A percentile compares a stretch with the other conserved stretches of the same genome.
phyloP scores from a whole-genome alignment of 2,797 vertebrate species.

The Melanotaenia parkinsoni region DNA sequence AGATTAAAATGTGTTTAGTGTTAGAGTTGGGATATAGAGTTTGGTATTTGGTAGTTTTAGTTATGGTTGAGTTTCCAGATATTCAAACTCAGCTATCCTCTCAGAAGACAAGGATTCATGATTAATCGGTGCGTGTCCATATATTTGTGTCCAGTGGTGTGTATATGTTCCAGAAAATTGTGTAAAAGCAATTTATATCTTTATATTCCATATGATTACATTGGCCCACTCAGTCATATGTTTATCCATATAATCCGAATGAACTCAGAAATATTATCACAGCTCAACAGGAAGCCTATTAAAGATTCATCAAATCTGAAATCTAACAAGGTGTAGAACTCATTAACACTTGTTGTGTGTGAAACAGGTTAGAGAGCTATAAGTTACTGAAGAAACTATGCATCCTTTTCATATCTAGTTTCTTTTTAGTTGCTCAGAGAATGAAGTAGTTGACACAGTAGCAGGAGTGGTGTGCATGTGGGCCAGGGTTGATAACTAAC shows the following conservation, averaged over 20 bases:
- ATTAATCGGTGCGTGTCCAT: background rate
- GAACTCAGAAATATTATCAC: slow-evolving; percentile 23
- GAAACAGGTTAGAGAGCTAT: slow-evolving; percentile 10
- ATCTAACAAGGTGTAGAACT: slow-evolving; percentile 6
- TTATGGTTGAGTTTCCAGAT: background rate
- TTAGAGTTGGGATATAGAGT: background rate
- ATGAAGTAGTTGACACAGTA: slow-evolving; percentile 51
- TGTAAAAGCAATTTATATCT: background rate
- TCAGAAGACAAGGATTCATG: background rate
- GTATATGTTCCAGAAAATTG: background rate
- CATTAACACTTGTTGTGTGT: slow-evolving; percentile 6
- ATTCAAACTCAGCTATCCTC: background rate
- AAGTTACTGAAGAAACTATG: slow-evolving; percentile 15
- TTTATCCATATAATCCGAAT: slow-evolving; percentile 13
- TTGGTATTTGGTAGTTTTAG: background rate
- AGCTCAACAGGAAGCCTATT: slow-evolving; percentile 25
- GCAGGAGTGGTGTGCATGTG: slow-evolving; percentile 15
- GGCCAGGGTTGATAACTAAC: slow-evolving; percentile 47
- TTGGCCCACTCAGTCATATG: slow-evolving; percentile 9
- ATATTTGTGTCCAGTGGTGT: background rate
- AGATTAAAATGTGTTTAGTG: background rate
- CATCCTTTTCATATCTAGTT: slow-evolving; percentile 61
- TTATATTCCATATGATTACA: background rate
- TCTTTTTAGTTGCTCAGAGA: slow-evolving; percentile 41
- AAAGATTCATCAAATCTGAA: slow-evolving; percentile 7